Percentiles rank a stretch among this genome's conserved stretches.
Evolutionary conservation across 1,140 invertebrate species (phyloP).

Genomic region (Dolichoris vasculosae): DNA sequence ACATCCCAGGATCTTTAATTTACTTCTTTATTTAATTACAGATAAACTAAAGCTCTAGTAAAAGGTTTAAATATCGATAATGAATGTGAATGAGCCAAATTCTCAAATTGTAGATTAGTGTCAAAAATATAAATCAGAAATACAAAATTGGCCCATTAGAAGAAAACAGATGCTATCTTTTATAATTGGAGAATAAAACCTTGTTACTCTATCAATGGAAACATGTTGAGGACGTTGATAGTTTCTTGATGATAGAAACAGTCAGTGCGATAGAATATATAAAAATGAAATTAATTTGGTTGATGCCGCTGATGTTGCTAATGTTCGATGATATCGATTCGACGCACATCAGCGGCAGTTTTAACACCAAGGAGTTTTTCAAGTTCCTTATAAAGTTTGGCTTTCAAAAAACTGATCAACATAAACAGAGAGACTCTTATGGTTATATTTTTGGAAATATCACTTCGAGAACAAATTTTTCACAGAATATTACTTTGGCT

Average conservation of each 20-base stretch:
- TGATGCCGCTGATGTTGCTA: constrained; percentile 46
- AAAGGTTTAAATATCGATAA: neutral
- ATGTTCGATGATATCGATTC: constrained; percentile 55
- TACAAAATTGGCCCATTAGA: neutral
- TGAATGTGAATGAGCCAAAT: neutral
- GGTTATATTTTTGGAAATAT: constrained; percentile 97
- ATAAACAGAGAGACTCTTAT: constrained; percentile 86
- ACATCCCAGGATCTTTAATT: constrained; percentile 32
- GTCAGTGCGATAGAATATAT: constrained; percentile 13
- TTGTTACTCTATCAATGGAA: constrained; percentile 24
- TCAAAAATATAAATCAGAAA: neutral
- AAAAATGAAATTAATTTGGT: constrained; percentile 39
- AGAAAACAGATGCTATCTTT: neutral
- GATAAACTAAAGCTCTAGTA: neutral
- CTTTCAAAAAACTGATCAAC: constrained; percentile 95
- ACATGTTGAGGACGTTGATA: constrained; percentile 40
- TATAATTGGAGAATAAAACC: neutral
- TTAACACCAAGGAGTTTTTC: constrained; percentile 86
- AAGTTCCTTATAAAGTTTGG: constrained; percentile 96
- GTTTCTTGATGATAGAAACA: constrained; percentile 43
- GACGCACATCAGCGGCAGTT: constrained; percentile 79
- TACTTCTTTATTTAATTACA: constrained; percentile 38
- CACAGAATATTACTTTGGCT: constrained; percentile 86
- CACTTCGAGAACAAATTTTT: constrained; percentile 81
- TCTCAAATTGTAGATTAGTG: neutral